Percentiles rank a stretch among this genome's conserved stretches.
These are phyloP conservation scores for Geotrupes spiniger DNA, from an alignment of 2,888 invertebrate species.

Conservation along the genomic window DNA sequence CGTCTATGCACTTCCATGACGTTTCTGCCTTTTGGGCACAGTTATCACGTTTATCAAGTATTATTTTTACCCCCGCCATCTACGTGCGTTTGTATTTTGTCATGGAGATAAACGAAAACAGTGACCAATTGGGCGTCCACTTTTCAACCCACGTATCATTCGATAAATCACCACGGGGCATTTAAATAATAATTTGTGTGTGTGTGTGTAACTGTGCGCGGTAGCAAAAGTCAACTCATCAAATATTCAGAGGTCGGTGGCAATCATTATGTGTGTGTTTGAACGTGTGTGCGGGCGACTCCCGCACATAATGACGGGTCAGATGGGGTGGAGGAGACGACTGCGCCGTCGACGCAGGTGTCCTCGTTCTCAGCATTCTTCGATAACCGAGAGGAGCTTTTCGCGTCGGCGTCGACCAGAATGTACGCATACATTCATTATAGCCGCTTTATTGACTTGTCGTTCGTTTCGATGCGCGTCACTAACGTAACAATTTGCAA, in stretches of 20 bases:
- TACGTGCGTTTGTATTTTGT: no score
- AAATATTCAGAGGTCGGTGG: conserved; percentile 40
- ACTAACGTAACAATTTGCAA: not conserved
- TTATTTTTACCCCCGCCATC: no score
- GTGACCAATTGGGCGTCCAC: no score
- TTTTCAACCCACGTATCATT: no score
- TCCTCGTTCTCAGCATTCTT: conserved; percentile 14
- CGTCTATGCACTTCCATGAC: no score
- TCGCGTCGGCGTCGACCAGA: not conserved
- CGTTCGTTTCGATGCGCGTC: conserved; percentile 14
- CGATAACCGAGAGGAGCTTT: conserved; percentile 16
- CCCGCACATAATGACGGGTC: conserved; percentile 16
- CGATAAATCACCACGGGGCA: no score
- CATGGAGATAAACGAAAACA: no score
- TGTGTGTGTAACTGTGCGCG: not conserved
- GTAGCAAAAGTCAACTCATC: conserved; percentile 38
- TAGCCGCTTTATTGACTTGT: not conserved
- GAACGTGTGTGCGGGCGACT: conserved; percentile 10
- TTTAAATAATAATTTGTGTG: not conserved
- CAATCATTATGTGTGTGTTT: conserved; percentile 14
- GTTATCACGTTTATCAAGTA: no score
- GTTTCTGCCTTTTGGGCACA: no score
- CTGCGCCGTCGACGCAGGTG: conserved; percentile 13
- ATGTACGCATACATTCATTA: conserved; percentile 14
- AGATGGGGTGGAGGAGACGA: conserved; percentile 15